Percentiles rank a stretch among this genome's conserved stretches.
phyloP scores from a whole-genome alignment of 37 sponge, comb jelly and placozoan species.

The Eunapius fragilis region DNA sequence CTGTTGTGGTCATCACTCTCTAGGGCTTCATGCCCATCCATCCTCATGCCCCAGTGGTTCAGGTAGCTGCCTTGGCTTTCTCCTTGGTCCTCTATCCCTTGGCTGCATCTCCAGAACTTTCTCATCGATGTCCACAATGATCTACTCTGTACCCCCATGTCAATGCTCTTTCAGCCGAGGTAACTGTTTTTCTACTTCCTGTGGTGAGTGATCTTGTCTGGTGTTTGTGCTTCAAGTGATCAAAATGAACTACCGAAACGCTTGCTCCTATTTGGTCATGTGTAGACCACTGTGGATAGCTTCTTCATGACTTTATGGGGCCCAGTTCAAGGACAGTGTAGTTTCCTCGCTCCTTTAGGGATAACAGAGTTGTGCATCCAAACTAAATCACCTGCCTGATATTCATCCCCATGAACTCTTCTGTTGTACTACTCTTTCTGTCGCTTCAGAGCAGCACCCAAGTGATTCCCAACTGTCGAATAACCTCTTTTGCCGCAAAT shows the following conservation, averaged over 20 bases:
- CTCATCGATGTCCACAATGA: too few relatives aligned
- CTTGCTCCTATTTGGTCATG: neutral
- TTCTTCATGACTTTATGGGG: constrained; percentile 34
- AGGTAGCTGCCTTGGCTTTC: too few relatives aligned
- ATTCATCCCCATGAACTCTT: constrained; percentile 47
- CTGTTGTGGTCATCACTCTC: too few relatives aligned
- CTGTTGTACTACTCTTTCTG: constrained; percentile 30
- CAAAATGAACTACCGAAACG: constrained; percentile 52
- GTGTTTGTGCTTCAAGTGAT: constrained; percentile 27
- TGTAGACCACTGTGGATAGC: constrained; percentile 7
- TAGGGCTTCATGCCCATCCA: too few relatives aligned
- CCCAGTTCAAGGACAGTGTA: constrained; percentile 58
- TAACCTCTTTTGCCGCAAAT: constrained; percentile 1
- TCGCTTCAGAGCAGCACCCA: neutral
- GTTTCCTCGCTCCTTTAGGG: constrained; percentile 26
- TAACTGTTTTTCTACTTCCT: too few relatives aligned
- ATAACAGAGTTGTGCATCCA: constrained; percentile 49
- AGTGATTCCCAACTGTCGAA: neutral
- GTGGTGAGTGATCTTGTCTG: too few relatives aligned
- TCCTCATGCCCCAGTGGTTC: too few relatives aligned
- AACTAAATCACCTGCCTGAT: constrained; percentile 42
- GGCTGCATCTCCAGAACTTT: too few relatives aligned
- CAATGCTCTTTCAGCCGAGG: too few relatives aligned
- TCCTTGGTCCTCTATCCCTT: too few relatives aligned
- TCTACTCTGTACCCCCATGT: too few relatives aligned